A percentile compares a stretch with the other conserved stretches of the same genome.
These are phyloP conservation scores for Drosophila seguyi DNA, from an alignment of 1,140 invertebrate species.

Conservation along the genomic window DNA sequence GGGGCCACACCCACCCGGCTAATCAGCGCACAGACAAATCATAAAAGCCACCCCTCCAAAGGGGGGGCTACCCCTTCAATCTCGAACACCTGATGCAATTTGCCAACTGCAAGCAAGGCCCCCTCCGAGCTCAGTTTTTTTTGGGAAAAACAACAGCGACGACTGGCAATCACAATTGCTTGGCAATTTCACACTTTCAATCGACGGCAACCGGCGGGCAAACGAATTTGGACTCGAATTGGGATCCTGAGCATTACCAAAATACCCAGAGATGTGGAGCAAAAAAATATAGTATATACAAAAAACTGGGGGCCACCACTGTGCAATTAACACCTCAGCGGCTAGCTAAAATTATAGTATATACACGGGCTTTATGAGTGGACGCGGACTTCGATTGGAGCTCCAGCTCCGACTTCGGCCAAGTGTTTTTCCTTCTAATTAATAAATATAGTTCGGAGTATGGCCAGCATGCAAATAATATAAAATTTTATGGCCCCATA, in stretches of 20 bases:
- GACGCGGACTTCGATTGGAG: slow-evolving; percentile 21
- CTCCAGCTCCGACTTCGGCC: slow-evolving; percentile 2
- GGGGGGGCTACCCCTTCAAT: not conserved
- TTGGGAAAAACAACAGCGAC: slow-evolving; percentile 40
- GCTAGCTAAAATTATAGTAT: slow-evolving; percentile 62
- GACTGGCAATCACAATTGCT: slow-evolving; percentile 75
- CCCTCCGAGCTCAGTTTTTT: slow-evolving; percentile 31
- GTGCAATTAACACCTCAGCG: slow-evolving; percentile 81
- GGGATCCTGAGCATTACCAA: slow-evolving; percentile 43
- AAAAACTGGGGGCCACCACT: slow-evolving; percentile 58
- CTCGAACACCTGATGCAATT: slow-evolving; percentile 77
- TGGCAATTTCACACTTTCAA: slow-evolving; percentile 83
- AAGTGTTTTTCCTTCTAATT: slow-evolving; percentile 67
- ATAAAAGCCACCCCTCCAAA: slow-evolving; percentile 50
- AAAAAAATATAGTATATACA: not conserved
- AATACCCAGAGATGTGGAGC: slow-evolving; percentile 30
- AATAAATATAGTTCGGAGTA: slow-evolving; percentile 62
- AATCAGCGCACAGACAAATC: slow-evolving; percentile 77
- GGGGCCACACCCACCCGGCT: slow-evolving; percentile 66
- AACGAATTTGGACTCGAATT: slow-evolving; percentile 11
- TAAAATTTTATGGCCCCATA: slow-evolving; percentile 66
- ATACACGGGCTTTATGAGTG: slow-evolving; percentile 55
- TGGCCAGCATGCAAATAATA: slow-evolving; percentile 64
- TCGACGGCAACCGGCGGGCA: slow-evolving; percentile 64
- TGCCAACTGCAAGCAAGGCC: slow-evolving; percentile 59